Evolutionary conservation across 2,888 invertebrate species (phyloP).

Genomic region (Apotomis capreana): DNA sequence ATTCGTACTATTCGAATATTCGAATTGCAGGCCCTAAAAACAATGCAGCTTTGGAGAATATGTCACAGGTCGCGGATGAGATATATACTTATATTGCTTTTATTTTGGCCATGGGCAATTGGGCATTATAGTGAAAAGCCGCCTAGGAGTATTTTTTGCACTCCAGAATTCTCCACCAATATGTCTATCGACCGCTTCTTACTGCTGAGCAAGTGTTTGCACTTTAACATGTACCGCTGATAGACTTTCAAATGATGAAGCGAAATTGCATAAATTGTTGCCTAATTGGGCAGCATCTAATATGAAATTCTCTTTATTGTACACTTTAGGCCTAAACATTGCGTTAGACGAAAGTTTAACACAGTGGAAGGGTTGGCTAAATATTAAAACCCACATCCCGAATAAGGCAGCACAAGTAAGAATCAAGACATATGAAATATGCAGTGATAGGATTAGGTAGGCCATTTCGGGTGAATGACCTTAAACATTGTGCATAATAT

Average conservation of each 20-base stretch:
- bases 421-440: constrained; percentile 45
- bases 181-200: constrained; percentile 26
- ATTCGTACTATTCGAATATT: no score
- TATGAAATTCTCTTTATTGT: constrained; percentile 36
- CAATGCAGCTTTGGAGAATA: no score
- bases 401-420: constrained; percentile 43
- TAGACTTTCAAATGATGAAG: constrained; percentile 25
- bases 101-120: neutral
- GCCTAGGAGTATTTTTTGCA: constrained; percentile 11
- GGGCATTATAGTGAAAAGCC: neutral
- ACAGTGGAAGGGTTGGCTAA: constrained; percentile 49
- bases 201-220: constrained; percentile 40
- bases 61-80: no score
- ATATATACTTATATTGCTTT: neutral
- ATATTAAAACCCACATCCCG: constrained; percentile 47
- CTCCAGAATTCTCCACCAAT: constrained; percentile 24
- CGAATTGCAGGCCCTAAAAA: no score
- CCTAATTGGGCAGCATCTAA: constrained; percentile 43
- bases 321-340: constrained; percentile 42
- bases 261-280: constrained; percentile 43
- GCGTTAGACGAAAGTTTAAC: constrained; percentile 47
- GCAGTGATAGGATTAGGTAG: no score
- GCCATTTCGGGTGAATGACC: no score
- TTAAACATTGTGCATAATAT: no score
- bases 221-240: constrained; percentile 35